phyloP scores from a whole-genome alignment of 2,888 invertebrate species.

The Epirrita christyi region DNA sequence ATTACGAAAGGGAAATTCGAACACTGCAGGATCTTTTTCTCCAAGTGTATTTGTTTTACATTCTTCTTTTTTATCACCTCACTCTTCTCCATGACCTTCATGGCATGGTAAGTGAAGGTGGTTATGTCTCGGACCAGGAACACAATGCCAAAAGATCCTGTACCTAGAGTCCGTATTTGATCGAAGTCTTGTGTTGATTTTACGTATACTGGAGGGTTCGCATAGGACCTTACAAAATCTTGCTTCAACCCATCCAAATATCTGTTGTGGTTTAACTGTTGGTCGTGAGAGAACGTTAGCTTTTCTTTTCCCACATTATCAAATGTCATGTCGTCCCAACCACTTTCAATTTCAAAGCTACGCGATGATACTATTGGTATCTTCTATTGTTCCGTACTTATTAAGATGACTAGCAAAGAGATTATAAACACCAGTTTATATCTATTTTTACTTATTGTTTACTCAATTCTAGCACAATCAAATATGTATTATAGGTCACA shows the following conservation, averaged over 20 bases:
- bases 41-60: slow-evolving; percentile 91
- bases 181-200: slow-evolving; percentile 87
- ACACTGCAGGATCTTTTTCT: slow-evolving; percentile 93
- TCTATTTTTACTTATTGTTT: too few species aligned
- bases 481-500: too few species aligned
- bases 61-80: slow-evolving; percentile 93
- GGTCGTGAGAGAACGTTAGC: slow-evolving; percentile 47
- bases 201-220: slow-evolving; percentile 38
- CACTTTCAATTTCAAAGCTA: neutral
- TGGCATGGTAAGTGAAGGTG: slow-evolving; percentile 88
- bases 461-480: too few species aligned
- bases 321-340: slow-evolving; percentile 41
- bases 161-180: slow-evolving; percentile 89
- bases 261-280: slow-evolving; percentile 55
- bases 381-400: too few species aligned
- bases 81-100: slow-evolving; percentile 94
- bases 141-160: slow-evolving; percentile 95
- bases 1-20: slow-evolving; percentile 94
- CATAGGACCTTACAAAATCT: slow-evolving; percentile 54
- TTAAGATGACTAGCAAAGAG: too few species aligned
- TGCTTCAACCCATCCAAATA: slow-evolving; percentile 62
- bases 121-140: slow-evolving; percentile 87
- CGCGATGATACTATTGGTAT: too few species aligned
- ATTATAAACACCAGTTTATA: too few species aligned
- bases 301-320: slow-evolving; percentile 44